A percentile compares a stretch with the other conserved stretches of the same genome.
Evolutionary conservation across 2,113 vertebrate genomes (phyloP).

Genomic region (Notiomystis cincta): DNA sequence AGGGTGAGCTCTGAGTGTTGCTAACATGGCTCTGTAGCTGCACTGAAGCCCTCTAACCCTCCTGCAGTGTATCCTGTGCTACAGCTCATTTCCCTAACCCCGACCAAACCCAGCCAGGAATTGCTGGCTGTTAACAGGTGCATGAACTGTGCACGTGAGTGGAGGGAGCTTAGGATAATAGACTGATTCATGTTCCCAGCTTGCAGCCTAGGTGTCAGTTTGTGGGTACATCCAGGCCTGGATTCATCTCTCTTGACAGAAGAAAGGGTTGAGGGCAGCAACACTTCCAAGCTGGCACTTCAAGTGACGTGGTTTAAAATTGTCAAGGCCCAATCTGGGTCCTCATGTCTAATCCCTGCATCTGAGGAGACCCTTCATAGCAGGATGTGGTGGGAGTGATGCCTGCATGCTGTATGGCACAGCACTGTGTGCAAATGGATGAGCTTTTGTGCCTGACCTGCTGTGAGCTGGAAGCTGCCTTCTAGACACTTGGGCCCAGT

Average conservation of each 20-base stretch:
- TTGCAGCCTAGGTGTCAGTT: neutral
- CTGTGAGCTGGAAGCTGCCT: conserved; percentile 24
- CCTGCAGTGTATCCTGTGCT: neutral
- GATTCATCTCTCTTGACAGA: neutral
- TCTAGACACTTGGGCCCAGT: neutral
- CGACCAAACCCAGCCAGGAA: neutral
- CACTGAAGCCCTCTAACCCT: conserved; percentile 46
- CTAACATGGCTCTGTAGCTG: conserved; percentile 44
- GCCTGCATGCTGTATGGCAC: neutral
- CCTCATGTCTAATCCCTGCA: fast-evolving
- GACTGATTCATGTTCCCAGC: neutral
- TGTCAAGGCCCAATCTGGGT: neutral
- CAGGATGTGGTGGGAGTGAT: neutral
- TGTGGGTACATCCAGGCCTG: neutral
- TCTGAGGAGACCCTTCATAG: neutral
- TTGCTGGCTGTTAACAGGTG: neutral
- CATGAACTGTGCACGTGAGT: conserved; percentile 9
- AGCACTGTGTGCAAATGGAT: neutral
- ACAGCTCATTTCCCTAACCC: conserved; percentile 36
- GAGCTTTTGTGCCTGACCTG: neutral
- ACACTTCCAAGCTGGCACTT: neutral
- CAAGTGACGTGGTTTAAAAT: neutral
- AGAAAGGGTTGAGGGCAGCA: neutral
- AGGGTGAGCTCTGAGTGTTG: conserved; percentile 68
- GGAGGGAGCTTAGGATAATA: neutral